phyloP scores from a whole-genome alignment of 1,140 invertebrate genomes.

The Drosophila mayri region DNA sequence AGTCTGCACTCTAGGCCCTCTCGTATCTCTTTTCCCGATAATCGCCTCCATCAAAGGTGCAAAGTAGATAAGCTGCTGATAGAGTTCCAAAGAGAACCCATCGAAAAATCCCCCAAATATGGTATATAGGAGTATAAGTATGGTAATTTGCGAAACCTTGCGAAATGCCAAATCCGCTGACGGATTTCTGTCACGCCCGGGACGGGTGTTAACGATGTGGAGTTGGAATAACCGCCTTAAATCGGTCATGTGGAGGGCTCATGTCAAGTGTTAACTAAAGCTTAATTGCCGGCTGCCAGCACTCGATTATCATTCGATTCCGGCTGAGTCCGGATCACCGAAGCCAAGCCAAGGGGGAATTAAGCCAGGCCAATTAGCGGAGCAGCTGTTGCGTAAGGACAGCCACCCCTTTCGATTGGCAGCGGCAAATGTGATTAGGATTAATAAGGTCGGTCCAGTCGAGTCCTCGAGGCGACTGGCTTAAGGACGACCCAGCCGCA shows the following conservation, averaged over 20 bases:
- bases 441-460: conserved; percentile 63
- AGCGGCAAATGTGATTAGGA: conserved; percentile 62
- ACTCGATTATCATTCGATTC: conserved; percentile 46
- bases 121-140: neutral
- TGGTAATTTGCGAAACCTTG: conserved; percentile 6
- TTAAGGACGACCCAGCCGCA: conserved; percentile 39
- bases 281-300: conserved; percentile 55
- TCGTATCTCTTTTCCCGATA: conserved; percentile 23
- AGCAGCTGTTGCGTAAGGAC: conserved; percentile 36
- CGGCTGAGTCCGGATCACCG: neutral
- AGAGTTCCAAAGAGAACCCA: conserved; percentile 1
- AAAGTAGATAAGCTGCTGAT: conserved; percentile 12
- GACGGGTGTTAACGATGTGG: neutral
- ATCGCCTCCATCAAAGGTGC: conserved; percentile 10
- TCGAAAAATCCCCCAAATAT: conserved; percentile 6
- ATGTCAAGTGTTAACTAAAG: conserved; percentile 48
- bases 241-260: conserved; percentile 21
- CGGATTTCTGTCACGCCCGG: conserved; percentile 20
- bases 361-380: conserved; percentile 58
- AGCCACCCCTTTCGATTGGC: conserved; percentile 26
- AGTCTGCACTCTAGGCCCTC: neutral
- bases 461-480: conserved; percentile 15
- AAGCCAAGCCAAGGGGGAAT: conserved; percentile 10
- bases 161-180: neutral
- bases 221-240: conserved; percentile 4